Evolutionary conservation across 2,113 vertebrate genomes (phyloP), one percentile per base, ranked within the genome.

Genomic region (Dipodomys spectabilis): DNA sequence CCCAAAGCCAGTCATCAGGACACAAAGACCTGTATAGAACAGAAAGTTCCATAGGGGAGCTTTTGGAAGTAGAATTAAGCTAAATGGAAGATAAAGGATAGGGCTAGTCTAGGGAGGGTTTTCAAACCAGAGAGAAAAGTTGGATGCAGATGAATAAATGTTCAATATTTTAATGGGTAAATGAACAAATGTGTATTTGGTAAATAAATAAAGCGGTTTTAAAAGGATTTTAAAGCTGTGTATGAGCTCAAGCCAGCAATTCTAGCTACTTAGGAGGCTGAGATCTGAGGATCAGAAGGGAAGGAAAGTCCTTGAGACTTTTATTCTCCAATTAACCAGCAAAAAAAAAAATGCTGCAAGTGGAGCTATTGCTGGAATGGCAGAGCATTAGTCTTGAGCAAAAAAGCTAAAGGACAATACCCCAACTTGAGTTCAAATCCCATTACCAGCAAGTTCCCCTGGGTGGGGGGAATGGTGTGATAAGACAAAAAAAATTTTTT

Each of bases 151-250:
- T 5, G 53, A 82, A 39, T 53, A 69, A 82, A 39, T 53, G 65
- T 72, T 91, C n/a, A 20, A 72, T 77, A 88, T 88, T 80, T 60
- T 84, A 57, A 93, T 77, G 83, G 89, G 65, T 77, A 73, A 94
- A 81, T 78, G 16, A 91, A 84, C 81, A 64, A 75, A 65, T 72
- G 88, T 67, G 1, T 67, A 35, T 85, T 82, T 68, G 67, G 81
- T 73, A 82, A 85, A 78, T 39, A 96, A 95, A 69, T 82, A 85
- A 89, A 75, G 67, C 74, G 35, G 44, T 45, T 12, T 84, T 87
- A 92, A 88, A 85, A 80, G 82, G 65, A 60, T 82, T 39, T 91
- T 73, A 16, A 57, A 57, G 53, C 15, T 13, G 53, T 11, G 53
- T 16, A 16, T 57, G 12, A 13, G 53, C 15, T 57, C 53, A 57